phyloP scores from a whole-genome alignment of 30 jellyfish, hydroid and myxozoan species.

The Nemopilema nomurai region DNA sequence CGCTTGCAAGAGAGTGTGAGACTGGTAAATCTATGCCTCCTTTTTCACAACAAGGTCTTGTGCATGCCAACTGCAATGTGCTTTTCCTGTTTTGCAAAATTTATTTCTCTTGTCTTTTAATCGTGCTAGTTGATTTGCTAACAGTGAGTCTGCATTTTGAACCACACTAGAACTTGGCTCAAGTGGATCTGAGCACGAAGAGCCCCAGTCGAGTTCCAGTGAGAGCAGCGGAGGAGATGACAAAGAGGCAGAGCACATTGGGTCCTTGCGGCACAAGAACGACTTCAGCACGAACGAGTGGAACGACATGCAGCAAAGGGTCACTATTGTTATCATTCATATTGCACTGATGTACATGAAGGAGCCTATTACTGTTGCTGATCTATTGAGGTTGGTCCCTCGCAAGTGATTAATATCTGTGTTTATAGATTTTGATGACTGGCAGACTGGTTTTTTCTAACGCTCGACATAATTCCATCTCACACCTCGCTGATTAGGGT shows the following conservation, averaged over 20 bases:
- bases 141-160: too few relatives aligned
- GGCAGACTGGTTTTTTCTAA: background rate
- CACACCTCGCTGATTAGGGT: too few relatives aligned
- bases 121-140: too few relatives aligned
- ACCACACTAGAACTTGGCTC: background rate
- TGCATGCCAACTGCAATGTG: too few relatives aligned
- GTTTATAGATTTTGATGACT: too few relatives aligned
- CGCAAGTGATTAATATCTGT: too few relatives aligned
- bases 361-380: slow-evolving; percentile 62
- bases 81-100: too few relatives aligned
- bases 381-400: slow-evolving; percentile 32
- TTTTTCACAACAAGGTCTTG: too few relatives aligned
- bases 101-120: too few relatives aligned
- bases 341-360: slow-evolving; percentile 38
- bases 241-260: slow-evolving; percentile 39
- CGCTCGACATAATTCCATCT: too few relatives aligned
- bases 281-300: slow-evolving; percentile 4
- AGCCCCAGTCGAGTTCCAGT: background rate
- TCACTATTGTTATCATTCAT: slow-evolving; percentile 33
- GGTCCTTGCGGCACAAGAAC: slow-evolving; percentile 25
- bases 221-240: slow-evolving; percentile 1
- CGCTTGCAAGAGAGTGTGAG: too few relatives aligned
- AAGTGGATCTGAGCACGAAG: background rate
- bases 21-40: too few relatives aligned
- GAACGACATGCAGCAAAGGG: slow-evolving; percentile 32